phyloP scores from a whole-genome alignment of 1,140 invertebrate species.

The Mesaphorura yosii region DNA sequence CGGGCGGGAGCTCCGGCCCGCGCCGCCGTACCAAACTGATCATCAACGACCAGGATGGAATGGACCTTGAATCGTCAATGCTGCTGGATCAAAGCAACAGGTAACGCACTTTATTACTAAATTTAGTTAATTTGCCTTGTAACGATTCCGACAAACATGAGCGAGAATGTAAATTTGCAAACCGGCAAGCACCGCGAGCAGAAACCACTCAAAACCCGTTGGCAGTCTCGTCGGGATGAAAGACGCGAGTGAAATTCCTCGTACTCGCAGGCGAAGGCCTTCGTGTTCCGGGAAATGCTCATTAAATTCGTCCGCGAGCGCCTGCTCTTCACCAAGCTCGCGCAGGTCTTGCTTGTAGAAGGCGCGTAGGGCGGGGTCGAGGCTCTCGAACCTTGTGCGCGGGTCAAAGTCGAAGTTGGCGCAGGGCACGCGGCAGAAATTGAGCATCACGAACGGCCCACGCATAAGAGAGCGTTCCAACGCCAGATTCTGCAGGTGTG shows the following conservation, averaged over 20 bases:
- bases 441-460: not conserved
- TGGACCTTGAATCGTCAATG: not conserved
- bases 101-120: not conserved
- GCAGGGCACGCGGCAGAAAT: conserved; percentile 2
- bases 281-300: not conserved
- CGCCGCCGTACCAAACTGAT: conserved; percentile 17
- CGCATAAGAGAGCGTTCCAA: not conserved
- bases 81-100: not conserved
- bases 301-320: not conserved
- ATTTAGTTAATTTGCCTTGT: not conserved
- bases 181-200: not conserved
- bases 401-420: not conserved
- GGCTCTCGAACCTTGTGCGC: not conserved
- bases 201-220: not conserved
- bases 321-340: not conserved
- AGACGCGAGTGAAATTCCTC: not conserved
- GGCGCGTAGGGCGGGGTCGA: not conserved
- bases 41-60: conserved; percentile 15
- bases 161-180: conserved; percentile 1
- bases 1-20: not conserved
- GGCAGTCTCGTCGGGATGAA: not conserved
- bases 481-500: conserved; percentile 4
- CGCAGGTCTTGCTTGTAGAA: not conserved
- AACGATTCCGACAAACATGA: conserved; percentile 4
- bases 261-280: not conserved